Base-by-base conservation (phyloP, 2,888 invertebrate species). In the Gortyna flavago region DNA sequence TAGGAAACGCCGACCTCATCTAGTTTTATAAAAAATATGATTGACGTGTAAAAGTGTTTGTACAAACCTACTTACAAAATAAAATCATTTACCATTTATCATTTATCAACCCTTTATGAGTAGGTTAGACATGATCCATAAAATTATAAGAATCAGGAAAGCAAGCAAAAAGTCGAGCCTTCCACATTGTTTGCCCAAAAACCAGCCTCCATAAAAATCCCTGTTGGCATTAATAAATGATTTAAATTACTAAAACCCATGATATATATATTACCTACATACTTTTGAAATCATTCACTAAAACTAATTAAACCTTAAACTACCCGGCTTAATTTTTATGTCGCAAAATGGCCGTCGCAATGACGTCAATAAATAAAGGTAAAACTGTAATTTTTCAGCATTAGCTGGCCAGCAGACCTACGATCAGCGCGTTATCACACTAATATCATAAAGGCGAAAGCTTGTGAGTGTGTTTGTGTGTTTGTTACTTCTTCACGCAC, bases 351-450 rank as follows among this genome's bases (percentile, higher is more conserved):
- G 69, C 61, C 18, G 44, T 7, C 29, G 21, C 75, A 81, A 81
- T 76, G 77, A 66, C 51, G 79, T 71, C 82, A 82, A 85, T 82
- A 87, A 82, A 78, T 87, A 73, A 77, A 82, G 70, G 69, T 82
- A 64, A 71, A 82, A 77, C 79, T 78, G 38, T 62, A 2, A 85
- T 87, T 86, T 77, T 66, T 87, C 76, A 77, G 76, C 41, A 77
- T 85, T 81, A 84, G 48, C 59, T n/a, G 66, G 41, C 66, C 61
- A 51, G 68, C 1, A 62, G 32, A 44, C 41, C 29, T 62, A 18
- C 13, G 48, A 41, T 25, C 44, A 54, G 11, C 25, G 4, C 54
- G 25, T 54, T 54, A 54, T 54, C 38, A 38, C 38, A 38, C 38
- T 38, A 38, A 38, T 38, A 38, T 38, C 9, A 38, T 9, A 38